Base-by-base conservation (phyloP, 30 jellyfish, hydroid and myxozoan species). In the Catostylus mosaicus region DNA sequence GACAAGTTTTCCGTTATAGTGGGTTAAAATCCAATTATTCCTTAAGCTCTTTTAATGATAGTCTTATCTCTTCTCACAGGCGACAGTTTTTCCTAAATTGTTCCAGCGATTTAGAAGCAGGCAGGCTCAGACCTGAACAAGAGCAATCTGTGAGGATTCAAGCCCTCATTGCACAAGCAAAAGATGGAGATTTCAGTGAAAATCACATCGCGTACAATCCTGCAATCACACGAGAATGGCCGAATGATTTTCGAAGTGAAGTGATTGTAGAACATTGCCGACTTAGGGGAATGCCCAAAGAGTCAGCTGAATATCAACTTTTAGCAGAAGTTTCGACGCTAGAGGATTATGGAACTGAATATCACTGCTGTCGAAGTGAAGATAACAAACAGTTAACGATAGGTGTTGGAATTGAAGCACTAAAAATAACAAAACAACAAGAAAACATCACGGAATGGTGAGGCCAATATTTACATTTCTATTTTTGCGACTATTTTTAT, bases 371-470 rank as follows among this genome's bases (percentile, higher is more conserved):
- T 4, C 69, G 88, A 73, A 77, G 65, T 29, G 99, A 94, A 60
- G 96, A 88, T n/a, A 82, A 75, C 75, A 83, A 67, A 83, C 85
- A 78, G n/a, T 24, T 77, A 34, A 30, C 31, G 27, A 75, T 94
- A 38, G 99, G 99, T 56, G 94, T 94, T 51, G 99, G 99, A 24
- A 88, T 88, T 30, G 99, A 94, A 50, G 82, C 96, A 1, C 87
- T 94, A 74, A 94, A 88, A 75, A 77, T 94, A 50, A 46, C 79
- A 43, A 70, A 77, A n/a, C 82, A 16, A 23, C 82, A 83, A 68
- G 95, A 94, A n/a, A 96, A 71, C 72, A 74, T 35, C 43, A 84
- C 77, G 6, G 96, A 94, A 43, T 88, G 99, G 99, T 94, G 86
- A 78, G 92, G 45, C n/a, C 6, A 43, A 40, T 78, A 64, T 57